Evolutionary conservation across 2,888 invertebrate species (phyloP).

Genomic region (Orthosia gothica): DNA sequence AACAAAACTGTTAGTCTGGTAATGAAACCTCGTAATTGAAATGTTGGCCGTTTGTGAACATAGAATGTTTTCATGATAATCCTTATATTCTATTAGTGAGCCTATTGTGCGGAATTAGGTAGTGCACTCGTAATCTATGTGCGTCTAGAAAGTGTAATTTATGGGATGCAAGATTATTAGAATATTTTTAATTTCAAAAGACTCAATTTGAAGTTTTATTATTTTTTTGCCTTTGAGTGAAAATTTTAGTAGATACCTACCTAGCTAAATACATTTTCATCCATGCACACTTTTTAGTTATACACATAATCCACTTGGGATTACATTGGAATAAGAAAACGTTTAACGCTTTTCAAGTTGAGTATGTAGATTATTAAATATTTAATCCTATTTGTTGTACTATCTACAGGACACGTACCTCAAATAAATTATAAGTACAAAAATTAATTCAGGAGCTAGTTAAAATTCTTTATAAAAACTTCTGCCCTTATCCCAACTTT

Average conservation of each 20-base stretch:
- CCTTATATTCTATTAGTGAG: no score
- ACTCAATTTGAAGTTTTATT: not conserved
- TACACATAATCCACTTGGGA: no score
- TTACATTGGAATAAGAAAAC: not conserved
- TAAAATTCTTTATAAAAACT: slow-evolving; percentile 32
- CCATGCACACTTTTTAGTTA: not conserved
- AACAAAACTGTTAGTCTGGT: no score
- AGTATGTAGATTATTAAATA: not conserved
- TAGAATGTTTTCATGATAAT: no score
- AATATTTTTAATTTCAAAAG: not conserved
- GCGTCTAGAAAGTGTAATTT: no score
- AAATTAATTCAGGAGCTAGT: slow-evolving; percentile 30
- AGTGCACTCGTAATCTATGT: no score
- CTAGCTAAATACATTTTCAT: not conserved
- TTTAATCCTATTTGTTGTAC: not conserved
- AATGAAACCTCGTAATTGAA: no score
- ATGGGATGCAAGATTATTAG: no score
- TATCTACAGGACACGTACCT: not conserved
- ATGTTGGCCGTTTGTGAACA: no score
- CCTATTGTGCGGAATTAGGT: no score
- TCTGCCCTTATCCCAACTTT: slow-evolving; percentile 27
- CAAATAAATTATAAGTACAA: slow-evolving; percentile 16
- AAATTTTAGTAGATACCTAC: not conserved
- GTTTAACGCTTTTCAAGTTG: not conserved
- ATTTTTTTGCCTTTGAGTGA: not conserved